Evolutionary conservation across 2,113 vertebrate species (phyloP).

Genomic region (Paralichthys olivaceus): DNA sequence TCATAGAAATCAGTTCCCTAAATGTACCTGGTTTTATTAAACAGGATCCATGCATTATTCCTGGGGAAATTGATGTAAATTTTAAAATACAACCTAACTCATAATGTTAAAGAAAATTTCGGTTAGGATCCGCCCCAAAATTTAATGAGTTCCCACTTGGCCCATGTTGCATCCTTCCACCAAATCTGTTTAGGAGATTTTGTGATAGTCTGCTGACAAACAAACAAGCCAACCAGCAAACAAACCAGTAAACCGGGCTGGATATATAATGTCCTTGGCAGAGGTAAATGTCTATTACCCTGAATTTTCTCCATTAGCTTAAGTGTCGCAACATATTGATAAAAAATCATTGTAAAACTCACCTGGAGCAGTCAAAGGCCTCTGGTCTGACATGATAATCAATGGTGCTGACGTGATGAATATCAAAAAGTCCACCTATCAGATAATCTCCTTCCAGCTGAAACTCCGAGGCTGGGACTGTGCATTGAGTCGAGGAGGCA

Average conservation of each 20-base stretch:
- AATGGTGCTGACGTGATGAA: constrained; percentile 31
- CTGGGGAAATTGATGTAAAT: no score
- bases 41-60: no score
- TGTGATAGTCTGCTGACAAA: no score
- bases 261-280: background rate
- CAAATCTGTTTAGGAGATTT: no score
- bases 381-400: constrained; percentile 47
- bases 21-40: no score
- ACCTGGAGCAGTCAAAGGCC: constrained; percentile 66
- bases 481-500: constrained; percentile 5
- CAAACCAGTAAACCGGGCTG: background rate
- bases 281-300: background rate
- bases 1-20: no score
- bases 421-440: constrained; percentile 75
- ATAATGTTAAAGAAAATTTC: no score
- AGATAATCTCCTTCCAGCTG: constrained; percentile 69
- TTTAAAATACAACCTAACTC: no score
- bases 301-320: background rate
- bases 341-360: constrained; percentile 38
- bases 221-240: no score
- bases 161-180: no score
- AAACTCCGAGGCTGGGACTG: constrained; percentile 60
- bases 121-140: no score
- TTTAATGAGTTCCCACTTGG: no score
- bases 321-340: background rate